A percentile compares a stretch with the other conserved stretches of the same genome.
phyloP scores from a whole-genome alignment of 2,113 vertebrate species.

The Myxocyprinus asiaticus region DNA sequence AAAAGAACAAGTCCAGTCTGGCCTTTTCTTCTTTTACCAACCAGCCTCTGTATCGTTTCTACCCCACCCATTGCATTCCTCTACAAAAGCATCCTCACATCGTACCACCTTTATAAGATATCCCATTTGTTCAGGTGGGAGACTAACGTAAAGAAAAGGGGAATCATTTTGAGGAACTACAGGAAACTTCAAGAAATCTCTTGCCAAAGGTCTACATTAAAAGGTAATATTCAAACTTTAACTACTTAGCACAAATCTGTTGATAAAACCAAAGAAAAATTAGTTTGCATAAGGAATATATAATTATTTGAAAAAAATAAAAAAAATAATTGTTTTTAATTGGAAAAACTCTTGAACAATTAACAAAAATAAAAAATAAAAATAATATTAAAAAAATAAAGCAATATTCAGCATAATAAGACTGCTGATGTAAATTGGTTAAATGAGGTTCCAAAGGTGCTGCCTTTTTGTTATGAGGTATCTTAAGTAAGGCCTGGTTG shows the following conservation, averaged over 20 bases:
- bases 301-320: not conserved
- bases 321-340: not conserved
- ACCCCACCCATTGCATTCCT: constrained; percentile 55
- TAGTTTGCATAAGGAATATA: not conserved
- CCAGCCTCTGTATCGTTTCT: constrained; percentile 31
- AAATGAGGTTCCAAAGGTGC: not conserved
- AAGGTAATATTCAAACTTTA: constrained; percentile 18
- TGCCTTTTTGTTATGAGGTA: not conserved
- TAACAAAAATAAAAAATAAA: not conserved
- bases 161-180: not conserved
- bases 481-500: not conserved
- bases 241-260: not conserved
- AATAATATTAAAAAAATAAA: not conserved
- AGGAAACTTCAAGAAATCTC: not conserved
- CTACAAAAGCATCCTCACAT: constrained; percentile 59
- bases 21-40: constrained; percentile 40
- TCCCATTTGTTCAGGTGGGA: not conserved
- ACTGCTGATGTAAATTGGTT: not conserved
- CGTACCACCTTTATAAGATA: not conserved
- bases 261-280: not conserved
- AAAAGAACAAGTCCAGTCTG: constrained; percentile 64
- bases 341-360: not conserved
- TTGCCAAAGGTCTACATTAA: not conserved
- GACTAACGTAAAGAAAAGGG: not conserved
- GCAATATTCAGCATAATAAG: not conserved